A percentile compares a stretch with the other conserved stretches of the same genome.
phyloP scores from a whole-genome alignment of 2,888 invertebrate species.

The Cremastobaeus sp. region DNA sequence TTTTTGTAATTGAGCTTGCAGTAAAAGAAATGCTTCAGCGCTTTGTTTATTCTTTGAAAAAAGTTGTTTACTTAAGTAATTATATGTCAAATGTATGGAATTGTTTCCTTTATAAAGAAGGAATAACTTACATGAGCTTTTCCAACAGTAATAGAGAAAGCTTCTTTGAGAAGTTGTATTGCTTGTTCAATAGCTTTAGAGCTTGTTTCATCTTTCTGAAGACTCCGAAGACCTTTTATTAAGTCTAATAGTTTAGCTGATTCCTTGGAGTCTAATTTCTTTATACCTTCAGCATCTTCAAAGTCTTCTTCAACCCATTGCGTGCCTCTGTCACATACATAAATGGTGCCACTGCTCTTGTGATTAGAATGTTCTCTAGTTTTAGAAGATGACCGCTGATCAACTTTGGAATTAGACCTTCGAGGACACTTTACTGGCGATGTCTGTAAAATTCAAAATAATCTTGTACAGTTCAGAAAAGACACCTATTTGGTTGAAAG shows the following conservation, averaged over 20 bases:
- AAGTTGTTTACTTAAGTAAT: too few relatives aligned
- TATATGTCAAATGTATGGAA: not conserved
- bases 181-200: constrained; percentile 46
- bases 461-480: too few relatives aligned
- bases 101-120: not conserved
- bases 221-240: constrained; percentile 42
- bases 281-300: constrained; percentile 35
- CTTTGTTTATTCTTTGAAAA: constrained; percentile 44
- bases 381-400: constrained; percentile 29
- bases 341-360: constrained; percentile 12
- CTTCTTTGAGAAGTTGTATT: constrained; percentile 33
- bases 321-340: constrained; percentile 50
- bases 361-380: constrained; percentile 19
- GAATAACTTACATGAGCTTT: constrained; percentile 42
- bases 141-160: constrained; percentile 43
- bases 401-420: constrained; percentile 26
- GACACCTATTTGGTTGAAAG: too few relatives aligned
- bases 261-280: constrained; percentile 44
- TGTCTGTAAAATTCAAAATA: constrained; percentile 18
- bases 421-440: constrained; percentile 13
- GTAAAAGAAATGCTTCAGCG: constrained; percentile 35
- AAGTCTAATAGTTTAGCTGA: constrained; percentile 38
- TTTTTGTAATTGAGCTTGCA: constrained; percentile 42
- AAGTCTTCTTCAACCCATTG: too few relatives aligned
- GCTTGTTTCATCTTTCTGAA: constrained; percentile 49